A percentile compares a stretch with the other conserved stretches of the same genome.
These are phyloP conservation scores for Agriopis marginaria DNA, from an alignment of 2,888 invertebrate species.

Conservation along the genomic window DNA sequence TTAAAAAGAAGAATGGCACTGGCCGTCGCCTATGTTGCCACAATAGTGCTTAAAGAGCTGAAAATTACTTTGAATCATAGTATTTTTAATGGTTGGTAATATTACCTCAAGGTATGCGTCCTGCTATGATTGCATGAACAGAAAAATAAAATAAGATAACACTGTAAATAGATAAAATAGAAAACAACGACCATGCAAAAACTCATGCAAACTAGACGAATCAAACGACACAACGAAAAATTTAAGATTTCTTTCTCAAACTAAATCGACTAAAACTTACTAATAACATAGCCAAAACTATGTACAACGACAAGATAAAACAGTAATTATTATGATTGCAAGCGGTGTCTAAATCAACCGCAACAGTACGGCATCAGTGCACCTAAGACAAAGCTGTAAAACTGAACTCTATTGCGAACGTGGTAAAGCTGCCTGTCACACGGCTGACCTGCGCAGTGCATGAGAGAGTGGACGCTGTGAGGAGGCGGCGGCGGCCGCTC, in stretches of 20 bases:
- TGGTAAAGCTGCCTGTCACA: constrained; percentile 28
- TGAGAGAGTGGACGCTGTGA: constrained; percentile 87
- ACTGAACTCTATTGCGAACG: constrained; percentile 37
- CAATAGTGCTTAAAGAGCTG: neutral
- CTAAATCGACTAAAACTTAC: neutral
- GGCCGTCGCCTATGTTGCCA: neutral
- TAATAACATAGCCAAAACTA: neutral
- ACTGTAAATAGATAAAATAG: constrained; percentile 24
- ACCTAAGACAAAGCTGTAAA: constrained; percentile 35
- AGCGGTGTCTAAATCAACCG: constrained; percentile 26
- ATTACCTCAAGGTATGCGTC: constrained; percentile 84
- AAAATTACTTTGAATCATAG: neutral
- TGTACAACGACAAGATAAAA: constrained; percentile 7
- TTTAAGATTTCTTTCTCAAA: neutral
- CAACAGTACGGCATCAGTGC: constrained; percentile 26
- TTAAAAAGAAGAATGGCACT: neutral
- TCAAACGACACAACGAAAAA: constrained; percentile 25
- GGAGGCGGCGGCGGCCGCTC: constrained; percentile 91
- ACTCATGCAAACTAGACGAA: constrained; percentile 45
- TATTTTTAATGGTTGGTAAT: constrained; percentile 2
- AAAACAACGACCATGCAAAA: constrained; percentile 20
- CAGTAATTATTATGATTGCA: neutral
- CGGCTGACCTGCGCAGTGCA: constrained; percentile 92
- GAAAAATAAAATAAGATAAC: constrained; percentile 51
- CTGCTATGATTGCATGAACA: constrained; percentile 68